Conservation (phyloP, 2,797 vertebrate genomes). For the Sebastes steindachneri region DNA sequence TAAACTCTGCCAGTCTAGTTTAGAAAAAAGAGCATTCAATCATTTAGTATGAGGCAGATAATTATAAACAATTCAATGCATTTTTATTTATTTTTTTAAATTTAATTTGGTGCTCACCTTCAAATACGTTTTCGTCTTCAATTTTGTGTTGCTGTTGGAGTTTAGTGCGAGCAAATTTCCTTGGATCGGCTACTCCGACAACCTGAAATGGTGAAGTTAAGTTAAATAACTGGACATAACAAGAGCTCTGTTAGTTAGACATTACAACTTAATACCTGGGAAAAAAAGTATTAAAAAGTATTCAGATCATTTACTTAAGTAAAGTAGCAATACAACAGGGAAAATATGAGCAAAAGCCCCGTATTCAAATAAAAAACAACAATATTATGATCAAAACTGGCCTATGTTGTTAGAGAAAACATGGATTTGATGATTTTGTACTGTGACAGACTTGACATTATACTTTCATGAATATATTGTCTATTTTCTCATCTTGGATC, state of each 20-base stretch:
- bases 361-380: background rate
- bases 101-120: conserved; percentile 62
- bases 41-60: background rate
- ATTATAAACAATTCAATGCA: background rate
- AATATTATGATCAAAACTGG: background rate
- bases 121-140: conserved; percentile 69
- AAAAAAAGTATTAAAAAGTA: background rate
- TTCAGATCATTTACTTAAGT: background rate
- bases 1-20: conserved; percentile 75
- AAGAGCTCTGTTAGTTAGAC: background rate
- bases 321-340: background rate
- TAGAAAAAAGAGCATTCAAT: background rate
- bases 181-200: conserved; percentile 82
- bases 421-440: background rate
- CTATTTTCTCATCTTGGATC: background rate
- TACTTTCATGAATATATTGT: background rate
- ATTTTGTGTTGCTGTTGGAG: conserved; percentile 73
- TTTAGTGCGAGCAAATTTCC: conserved; percentile 78
- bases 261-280: background rate
- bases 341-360: background rate
- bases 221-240: background rate
- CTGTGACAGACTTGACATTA: background rate
- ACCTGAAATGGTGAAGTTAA: conserved; percentile 58
- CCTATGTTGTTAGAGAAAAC: background rate
- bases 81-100: background rate